Base-by-base conservation (phyloP, 2,113 vertebrate genomes). In the Daphoenositta chrysoptera region DNA sequence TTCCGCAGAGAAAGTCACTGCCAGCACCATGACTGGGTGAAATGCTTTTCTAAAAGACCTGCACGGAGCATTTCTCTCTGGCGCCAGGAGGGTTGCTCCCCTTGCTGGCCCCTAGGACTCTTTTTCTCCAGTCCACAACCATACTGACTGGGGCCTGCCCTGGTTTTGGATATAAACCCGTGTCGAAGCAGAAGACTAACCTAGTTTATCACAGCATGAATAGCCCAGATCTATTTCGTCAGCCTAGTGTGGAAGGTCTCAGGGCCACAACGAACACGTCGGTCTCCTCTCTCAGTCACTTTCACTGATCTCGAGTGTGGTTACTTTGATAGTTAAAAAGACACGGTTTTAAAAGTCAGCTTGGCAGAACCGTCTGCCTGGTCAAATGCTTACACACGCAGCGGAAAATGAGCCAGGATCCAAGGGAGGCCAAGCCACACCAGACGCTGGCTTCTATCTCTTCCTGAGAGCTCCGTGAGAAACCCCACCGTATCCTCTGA, bases 251-350 rank as follows among this genome's bases (percentile, higher is more conserved):
- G 26, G 64, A 69, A 65, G 30, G 40, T 30, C 21, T 78, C 47
- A 48, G 51, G 68, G 51, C 19, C n/a, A 11, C 24, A 16, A 47
- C 18, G 23, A 94, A 30, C 0, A 9, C 47, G 58, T 60, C 57
- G 16, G 28, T 57, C 83, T 82, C 30, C 47, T 83, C 40, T 35
- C 30, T 83, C 30, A 1, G 60, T 51, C 56, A 91, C 89, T 89
- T 93, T 92, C 91, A 68, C 77, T 78, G 76, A 39, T 89, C 33
- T 89, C 3, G 1, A 54, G n/a, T 89, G 89, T 63, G 83, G 82
- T 92, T 95, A 39, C 61, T 84, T 82, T 92, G 56, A 51, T 63
- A 84, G 73, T n/a, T 93, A n/a, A 75, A 70, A 89, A 83, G 72
- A 56, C 24, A 70, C 0, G 1, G 72, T 40, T 92, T 70, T 57